phyloP scores from a whole-genome alignment of 1,140 invertebrate genomes.

The Forficula auricularia region DNA sequence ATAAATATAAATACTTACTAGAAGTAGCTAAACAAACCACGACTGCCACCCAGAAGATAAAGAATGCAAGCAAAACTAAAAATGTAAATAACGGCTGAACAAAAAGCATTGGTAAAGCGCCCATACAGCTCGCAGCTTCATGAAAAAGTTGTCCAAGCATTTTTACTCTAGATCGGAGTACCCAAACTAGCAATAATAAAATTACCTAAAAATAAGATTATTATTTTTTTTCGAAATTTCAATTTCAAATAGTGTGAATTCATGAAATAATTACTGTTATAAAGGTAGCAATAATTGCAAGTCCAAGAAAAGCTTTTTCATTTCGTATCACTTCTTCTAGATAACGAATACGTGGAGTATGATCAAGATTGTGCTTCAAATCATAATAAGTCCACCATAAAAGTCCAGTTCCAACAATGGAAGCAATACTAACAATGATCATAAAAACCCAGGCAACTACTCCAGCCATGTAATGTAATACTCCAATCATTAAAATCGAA shows the following conservation, averaged over 20 bases:
- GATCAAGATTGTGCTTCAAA: constrained; percentile 49
- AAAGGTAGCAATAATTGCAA: constrained; percentile 71
- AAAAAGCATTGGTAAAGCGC: constrained; percentile 65
- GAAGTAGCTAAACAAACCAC: constrained; percentile 51
- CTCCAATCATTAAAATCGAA: constrained; percentile 61
- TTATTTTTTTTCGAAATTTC: neutral
- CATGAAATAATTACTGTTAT: constrained; percentile 50
- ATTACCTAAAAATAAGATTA: constrained; percentile 42
- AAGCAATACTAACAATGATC: constrained; percentile 52
- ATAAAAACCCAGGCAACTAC: constrained; percentile 76
- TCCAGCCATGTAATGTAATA: constrained; percentile 66
- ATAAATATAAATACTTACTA: constrained; percentile 31
- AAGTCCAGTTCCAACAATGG: constrained; percentile 50
- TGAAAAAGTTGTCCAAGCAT: constrained; percentile 67
- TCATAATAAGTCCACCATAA: constrained; percentile 80
- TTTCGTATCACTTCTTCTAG: constrained; percentile 68
- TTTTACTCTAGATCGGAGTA: constrained; percentile 59
- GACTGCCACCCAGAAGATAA: constrained; percentile 68
- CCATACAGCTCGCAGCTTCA: constrained; percentile 63
- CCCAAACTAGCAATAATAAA: constrained; percentile 56
- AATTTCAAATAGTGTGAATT: neutral
- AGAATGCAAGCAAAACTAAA: constrained; percentile 54
- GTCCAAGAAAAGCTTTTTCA: constrained; percentile 66
- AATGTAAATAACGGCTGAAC: constrained; percentile 78
- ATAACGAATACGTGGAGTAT: constrained; percentile 31